Evolutionary conservation across 1,140 invertebrate species (phyloP).

Genomic region (Drosophila hydei): DNA sequence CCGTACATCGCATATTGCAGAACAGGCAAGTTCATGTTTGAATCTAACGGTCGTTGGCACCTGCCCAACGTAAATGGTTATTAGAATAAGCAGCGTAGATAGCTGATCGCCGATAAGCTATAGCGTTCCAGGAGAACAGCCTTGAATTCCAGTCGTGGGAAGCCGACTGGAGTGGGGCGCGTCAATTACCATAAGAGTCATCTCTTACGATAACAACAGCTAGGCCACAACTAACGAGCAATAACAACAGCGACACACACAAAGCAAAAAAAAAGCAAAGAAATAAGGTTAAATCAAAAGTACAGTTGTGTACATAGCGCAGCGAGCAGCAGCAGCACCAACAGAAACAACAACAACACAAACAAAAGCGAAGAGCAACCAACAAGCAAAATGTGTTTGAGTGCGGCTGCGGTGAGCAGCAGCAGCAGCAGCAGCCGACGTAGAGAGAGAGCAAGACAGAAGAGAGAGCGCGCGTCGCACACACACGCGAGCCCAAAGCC

Average conservation of each 20-base stretch:
- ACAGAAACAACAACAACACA: conserved; percentile 72
- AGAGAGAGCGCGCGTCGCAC: conserved; percentile 72
- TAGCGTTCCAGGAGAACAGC: conserved; percentile 13
- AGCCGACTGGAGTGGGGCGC: neutral
- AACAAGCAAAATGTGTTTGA: conserved; percentile 79
- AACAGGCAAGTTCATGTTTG: conserved; percentile 55
- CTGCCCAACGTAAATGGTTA: conserved; percentile 9
- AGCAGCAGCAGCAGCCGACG: conserved; percentile 31
- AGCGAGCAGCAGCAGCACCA: conserved; percentile 66
- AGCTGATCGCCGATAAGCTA: conserved; percentile 25
- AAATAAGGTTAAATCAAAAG: conserved; percentile 83
- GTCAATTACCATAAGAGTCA: conserved; percentile 34
- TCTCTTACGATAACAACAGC: conserved; percentile 38
- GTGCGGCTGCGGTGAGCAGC: conserved; percentile 72
- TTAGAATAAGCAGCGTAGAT: conserved; percentile 5
- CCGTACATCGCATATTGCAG: neutral
- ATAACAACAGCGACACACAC: conserved; percentile 41
- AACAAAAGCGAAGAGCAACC: conserved; percentile 61
- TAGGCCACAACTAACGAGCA: conserved; percentile 31
- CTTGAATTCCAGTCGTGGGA: conserved; percentile 8
- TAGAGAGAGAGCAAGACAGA: conserved; percentile 59
- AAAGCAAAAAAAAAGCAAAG: conserved; percentile 66
- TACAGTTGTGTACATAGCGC: conserved; percentile 82
- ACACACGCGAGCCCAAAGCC: conserved; percentile 71
- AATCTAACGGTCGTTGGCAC: conserved; percentile 44